phyloP scores from a whole-genome alignment of 2,888 invertebrate genomes.

The Alsophila aescularia region DNA sequence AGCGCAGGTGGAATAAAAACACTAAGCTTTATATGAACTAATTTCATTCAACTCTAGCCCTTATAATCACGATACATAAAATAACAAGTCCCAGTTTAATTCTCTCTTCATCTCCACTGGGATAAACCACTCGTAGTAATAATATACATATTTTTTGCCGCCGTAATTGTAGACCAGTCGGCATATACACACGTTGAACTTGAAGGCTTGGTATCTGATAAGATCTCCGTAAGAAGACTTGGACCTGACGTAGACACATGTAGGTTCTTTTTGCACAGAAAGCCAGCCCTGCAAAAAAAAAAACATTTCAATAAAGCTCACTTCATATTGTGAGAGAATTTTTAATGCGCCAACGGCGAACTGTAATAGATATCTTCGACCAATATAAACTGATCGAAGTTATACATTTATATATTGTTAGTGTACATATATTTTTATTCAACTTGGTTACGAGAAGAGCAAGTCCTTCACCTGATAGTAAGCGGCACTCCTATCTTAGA shows the following conservation, averaged over 20 bases:
- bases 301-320: not conserved
- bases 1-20: too few species aligned
- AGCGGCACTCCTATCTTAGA: too few species aligned
- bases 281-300: conserved; percentile 35
- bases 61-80: conserved; percentile 27
- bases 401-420: too few species aligned
- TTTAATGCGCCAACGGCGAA: too few species aligned
- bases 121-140: conserved; percentile 47
- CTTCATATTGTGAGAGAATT: not conserved
- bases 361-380: too few species aligned
- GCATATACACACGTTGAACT: conserved; percentile 43
- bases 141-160: not conserved
- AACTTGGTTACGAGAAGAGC: too few species aligned
- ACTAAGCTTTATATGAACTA: too few species aligned
- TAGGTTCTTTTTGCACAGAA: conserved; percentile 7
- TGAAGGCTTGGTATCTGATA: conserved; percentile 37
- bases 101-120: conserved; percentile 40
- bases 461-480: too few species aligned
- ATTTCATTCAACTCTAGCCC: not conserved
- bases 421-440: too few species aligned
- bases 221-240: conserved; percentile 34
- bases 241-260: conserved; percentile 37
- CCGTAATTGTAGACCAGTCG: conserved; percentile 31
- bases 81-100: conserved; percentile 45
- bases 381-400: too few species aligned